Percentiles rank a stretch among this genome's conserved stretches.
Conservation (phyloP, 1,140 invertebrate species). For the Anoplophora glabripennis region DNA sequence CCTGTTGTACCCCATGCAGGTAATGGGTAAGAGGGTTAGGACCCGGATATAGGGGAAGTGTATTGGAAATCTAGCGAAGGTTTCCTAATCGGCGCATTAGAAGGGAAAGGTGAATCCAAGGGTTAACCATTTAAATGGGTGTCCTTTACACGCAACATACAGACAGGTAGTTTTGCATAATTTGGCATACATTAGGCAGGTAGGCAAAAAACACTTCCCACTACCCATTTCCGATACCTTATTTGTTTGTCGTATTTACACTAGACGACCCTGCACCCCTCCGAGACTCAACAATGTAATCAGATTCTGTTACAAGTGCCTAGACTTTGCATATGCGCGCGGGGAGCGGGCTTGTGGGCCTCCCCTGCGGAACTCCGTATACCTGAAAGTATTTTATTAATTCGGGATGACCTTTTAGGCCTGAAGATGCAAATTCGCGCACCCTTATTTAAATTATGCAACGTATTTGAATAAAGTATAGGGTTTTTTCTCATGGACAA, state of each 20-base stretch:
- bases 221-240: conserved; percentile 25
- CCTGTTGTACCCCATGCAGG: conserved; percentile 24
- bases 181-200: conserved; percentile 49
- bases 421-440: conserved; percentile 41
- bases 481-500: conserved; percentile 44
- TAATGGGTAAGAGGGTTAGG: neutral
- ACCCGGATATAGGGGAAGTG: conserved; percentile 2
- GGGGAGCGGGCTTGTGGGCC: neutral
- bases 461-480: conserved; percentile 39
- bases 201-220: conserved; percentile 43
- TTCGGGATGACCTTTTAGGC: conserved; percentile 39
- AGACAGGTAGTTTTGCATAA: conserved; percentile 45
- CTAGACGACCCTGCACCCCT: too few relatives aligned
- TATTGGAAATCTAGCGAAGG: neutral
- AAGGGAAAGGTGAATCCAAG: conserved; percentile 22
- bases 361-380: conserved; percentile 3
- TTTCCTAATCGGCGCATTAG: conserved; percentile 9
- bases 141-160: conserved; percentile 50
- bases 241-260: conserved; percentile 24
- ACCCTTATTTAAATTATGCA: conserved; percentile 41
- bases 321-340: neutral
- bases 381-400: conserved; percentile 39
- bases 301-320: too few relatives aligned
- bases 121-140: conserved; percentile 40
- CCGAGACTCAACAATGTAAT: too few relatives aligned